Evolutionary conservation across 2,888 invertebrate species (phyloP).

Genomic region (Onchidella celtica): DNA sequence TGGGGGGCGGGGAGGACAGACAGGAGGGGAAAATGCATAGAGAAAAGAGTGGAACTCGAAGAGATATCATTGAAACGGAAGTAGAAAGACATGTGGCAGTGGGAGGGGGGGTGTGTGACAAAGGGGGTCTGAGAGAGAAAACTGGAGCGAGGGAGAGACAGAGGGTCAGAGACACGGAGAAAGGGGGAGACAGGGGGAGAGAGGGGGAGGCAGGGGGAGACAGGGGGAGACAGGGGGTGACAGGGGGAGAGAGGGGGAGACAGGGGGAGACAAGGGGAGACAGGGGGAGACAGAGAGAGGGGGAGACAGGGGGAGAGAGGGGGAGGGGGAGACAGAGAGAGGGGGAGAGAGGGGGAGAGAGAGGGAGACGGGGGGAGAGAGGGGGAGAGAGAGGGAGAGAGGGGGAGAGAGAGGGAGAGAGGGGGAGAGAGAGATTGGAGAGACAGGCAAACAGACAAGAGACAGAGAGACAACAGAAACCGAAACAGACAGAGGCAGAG

Average conservation of each 20-base stretch:
- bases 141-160: not conserved
- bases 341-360: not conserved
- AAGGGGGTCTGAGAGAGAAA: not conserved
- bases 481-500: not conserved
- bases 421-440: not conserved
- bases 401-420: conserved; percentile 13
- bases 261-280: not conserved
- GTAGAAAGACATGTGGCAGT: not conserved
- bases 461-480: conserved; percentile 7
- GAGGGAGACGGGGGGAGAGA: not conserved
- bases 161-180: not conserved
- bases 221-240: not conserved
- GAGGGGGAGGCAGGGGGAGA: not conserved
- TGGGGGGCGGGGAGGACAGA: not conserved
- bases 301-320: too few relatives aligned
- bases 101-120: not conserved
- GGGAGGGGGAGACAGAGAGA: too few relatives aligned
- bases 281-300: not conserved
- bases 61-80: not conserved
- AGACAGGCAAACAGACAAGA: not conserved
- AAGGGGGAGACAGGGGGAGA: not conserved
- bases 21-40: not conserved
- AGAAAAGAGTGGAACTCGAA: not conserved
- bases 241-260: not conserved
- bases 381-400: conserved; percentile 14